A percentile compares a stretch with the other conserved stretches of the same genome.
These are phyloP conservation scores for Rhinoptilus africanus DNA, from an alignment of 2,113 vertebrate species.

Conservation along the genomic window DNA sequence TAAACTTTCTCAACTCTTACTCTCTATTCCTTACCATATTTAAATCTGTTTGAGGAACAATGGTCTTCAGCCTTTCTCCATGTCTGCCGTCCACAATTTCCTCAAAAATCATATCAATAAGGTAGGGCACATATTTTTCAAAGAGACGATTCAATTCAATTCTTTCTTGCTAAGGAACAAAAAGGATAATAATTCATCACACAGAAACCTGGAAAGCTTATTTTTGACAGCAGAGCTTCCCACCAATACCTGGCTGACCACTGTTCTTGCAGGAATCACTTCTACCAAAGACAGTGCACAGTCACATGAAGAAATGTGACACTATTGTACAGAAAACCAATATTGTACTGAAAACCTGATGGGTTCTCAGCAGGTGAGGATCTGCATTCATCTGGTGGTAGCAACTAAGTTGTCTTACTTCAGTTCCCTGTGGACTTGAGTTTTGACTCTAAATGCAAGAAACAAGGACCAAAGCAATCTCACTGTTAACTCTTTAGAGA, in stretches of 20 bases:
- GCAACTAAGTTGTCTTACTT: background rate
- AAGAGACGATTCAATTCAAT: conserved; percentile 78
- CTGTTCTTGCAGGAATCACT: background rate
- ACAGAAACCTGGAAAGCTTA: background rate
- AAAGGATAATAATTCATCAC: background rate
- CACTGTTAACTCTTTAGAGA: background rate
- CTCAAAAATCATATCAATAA: conserved; percentile 88
- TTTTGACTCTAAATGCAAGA: background rate
- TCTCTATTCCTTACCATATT: conserved; percentile 84
- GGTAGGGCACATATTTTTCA: conserved; percentile 87
- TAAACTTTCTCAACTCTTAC: background rate
- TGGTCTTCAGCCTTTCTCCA: conserved; percentile 84
- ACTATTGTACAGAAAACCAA: background rate
- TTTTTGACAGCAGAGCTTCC: background rate
- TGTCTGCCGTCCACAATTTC: conserved; percentile 86
- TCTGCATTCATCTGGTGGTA: background rate
- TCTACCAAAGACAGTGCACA: background rate
- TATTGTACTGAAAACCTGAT: too few species aligned
- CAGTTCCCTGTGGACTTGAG: background rate
- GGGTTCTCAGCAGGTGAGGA: background rate
- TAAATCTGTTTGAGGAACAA: conserved; percentile 91
- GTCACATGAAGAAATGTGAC: background rate
- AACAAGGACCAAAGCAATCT: background rate
- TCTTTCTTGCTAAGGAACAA: conserved; percentile 71
- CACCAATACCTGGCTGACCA: background rate